These are phyloP conservation scores for Bombus vancouverensis DNA, from an alignment of 1,140 invertebrate species.

Conservation along the genomic window DNA sequence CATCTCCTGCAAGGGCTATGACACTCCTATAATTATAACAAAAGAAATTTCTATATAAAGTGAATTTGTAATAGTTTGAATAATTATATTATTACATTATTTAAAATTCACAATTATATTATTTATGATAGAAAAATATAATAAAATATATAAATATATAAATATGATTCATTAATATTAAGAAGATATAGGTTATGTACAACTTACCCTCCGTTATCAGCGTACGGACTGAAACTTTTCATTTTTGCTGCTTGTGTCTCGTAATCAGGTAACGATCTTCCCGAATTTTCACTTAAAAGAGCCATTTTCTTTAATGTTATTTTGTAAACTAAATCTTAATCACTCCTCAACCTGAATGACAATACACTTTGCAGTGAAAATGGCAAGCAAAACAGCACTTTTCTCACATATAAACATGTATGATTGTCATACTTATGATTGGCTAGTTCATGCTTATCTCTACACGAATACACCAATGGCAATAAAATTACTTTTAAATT, in stretches of 20 bases:
- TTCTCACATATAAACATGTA: neutral
- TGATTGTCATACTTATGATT: neutral
- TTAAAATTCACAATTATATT: neutral
- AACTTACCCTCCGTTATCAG: constrained; percentile 89
- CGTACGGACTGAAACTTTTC: constrained; percentile 88
- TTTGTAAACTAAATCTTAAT: neutral
- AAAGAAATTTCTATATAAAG: neutral
- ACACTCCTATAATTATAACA: constrained; percentile 85
- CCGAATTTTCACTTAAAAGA: constrained; percentile 52
- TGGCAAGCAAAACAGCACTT: neutral
- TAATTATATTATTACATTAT: neutral
- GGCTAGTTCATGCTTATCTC: neutral
- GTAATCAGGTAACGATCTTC: constrained; percentile 86
- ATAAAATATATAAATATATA: neutral
- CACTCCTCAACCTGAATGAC: constrained; percentile 44
- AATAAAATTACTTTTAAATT: neutral
- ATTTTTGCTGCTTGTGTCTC: constrained; percentile 84
- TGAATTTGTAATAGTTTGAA: neutral
- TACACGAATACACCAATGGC: neutral
- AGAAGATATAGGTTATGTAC: constrained; percentile 52
- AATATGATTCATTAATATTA: neutral
- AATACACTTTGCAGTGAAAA: constrained; percentile 58
- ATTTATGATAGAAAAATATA: neutral
- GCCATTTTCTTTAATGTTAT: constrained; percentile 63
- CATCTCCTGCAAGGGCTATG: constrained; percentile 95